Evolutionary conservation across 2,888 invertebrate species (phyloP).

Genomic region (Formica aserva): DNA sequence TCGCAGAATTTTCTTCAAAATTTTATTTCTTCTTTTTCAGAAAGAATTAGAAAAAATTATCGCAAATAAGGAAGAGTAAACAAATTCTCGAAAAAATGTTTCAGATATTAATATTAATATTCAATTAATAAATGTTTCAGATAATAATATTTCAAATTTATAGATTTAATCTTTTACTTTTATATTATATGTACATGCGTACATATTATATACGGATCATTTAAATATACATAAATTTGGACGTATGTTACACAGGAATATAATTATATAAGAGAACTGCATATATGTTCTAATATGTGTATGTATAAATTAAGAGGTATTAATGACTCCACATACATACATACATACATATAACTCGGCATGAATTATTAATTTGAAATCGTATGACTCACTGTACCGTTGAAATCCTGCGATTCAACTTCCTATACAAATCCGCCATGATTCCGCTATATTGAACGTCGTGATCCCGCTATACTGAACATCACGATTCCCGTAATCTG

Average conservation of each 20-base stretch:
- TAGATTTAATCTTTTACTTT: background rate
- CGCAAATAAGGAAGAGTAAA: background rate
- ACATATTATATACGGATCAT: background rate
- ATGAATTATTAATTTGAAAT: constrained; percentile 17
- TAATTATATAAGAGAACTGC: background rate
- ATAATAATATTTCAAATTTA: background rate
- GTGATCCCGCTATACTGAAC: background rate
- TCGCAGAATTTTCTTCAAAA: background rate
- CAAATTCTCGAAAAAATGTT: background rate
- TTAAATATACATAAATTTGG: background rate
- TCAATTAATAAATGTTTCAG: background rate
- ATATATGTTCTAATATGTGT: background rate
- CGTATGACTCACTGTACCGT: background rate
- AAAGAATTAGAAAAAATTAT: background rate
- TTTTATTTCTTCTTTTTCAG: background rate
- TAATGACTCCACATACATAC: background rate
- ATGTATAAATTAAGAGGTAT: background rate
- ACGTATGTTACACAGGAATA: background rate
- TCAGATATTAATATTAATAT: background rate
- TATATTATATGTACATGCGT: background rate
- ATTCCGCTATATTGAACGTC: background rate
- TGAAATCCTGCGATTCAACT: background rate
- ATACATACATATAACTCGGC: background rate
- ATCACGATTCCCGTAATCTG: background rate
- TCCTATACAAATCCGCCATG: background rate